A percentile compares a stretch with the other conserved stretches of the same genome.
phyloP scores from a whole-genome alignment of 2,888 invertebrate genomes.

The Siphlonurus alternatus region DNA sequence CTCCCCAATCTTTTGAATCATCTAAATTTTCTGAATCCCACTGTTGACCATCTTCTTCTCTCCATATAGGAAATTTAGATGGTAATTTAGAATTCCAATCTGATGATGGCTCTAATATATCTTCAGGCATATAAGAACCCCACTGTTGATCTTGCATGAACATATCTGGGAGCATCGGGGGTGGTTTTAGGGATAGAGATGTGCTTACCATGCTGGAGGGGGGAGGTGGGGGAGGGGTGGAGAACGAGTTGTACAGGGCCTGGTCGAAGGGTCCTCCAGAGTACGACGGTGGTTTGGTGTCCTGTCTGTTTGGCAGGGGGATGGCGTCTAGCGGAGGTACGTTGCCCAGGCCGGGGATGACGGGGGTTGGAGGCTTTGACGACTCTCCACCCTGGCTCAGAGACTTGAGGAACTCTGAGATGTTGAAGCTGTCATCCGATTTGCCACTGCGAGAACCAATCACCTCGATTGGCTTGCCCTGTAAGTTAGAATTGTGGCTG shows the following conservation, averaged over 20 bases:
- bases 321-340: constrained; percentile 4
- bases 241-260: constrained; percentile 20
- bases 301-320: background rate
- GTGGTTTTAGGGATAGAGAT: constrained; percentile 12
- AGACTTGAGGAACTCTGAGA: constrained; percentile 38
- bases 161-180: constrained; percentile 14
- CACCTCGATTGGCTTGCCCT: constrained; percentile 38
- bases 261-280: constrained; percentile 10
- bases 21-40: background rate
- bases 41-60: constrained; percentile 16
- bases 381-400: constrained; percentile 18
- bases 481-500: constrained; percentile 21
- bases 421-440: constrained; percentile 26
- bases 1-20: background rate
- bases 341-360: background rate
- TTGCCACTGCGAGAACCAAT: constrained; percentile 33
- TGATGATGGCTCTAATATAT: constrained; percentile 7
- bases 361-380: background rate
- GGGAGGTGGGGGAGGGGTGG: constrained; percentile 27
- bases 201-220: constrained; percentile 14
- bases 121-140: constrained; percentile 6
- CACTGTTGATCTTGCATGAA: constrained; percentile 11
- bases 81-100: constrained; percentile 20
- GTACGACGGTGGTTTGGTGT: constrained; percentile 14
- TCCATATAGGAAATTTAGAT: constrained; percentile 30